Evolutionary conservation across 2,888 invertebrate genomes (phyloP).

Genomic region (Chymomyza amoena): DNA sequence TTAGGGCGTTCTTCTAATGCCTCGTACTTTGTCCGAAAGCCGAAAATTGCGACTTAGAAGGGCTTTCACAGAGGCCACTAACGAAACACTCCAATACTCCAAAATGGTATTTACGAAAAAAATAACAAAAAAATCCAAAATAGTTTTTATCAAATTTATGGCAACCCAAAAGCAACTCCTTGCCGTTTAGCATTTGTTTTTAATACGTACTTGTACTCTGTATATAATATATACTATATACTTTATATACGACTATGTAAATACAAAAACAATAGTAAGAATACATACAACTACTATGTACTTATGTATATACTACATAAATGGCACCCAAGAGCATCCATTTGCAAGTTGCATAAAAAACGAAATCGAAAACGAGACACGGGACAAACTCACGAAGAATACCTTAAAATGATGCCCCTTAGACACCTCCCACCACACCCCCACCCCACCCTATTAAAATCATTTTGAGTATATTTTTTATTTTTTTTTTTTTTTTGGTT

Average conservation of each 20-base stretch:
- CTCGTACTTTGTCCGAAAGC: conserved; percentile 93
- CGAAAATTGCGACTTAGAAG: conserved; percentile 91
- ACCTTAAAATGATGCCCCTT: not conserved
- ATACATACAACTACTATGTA: not conserved
- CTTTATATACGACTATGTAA: not conserved
- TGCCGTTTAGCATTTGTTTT: not conserved
- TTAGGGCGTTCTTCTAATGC: conserved; percentile 93
- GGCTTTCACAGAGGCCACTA: conserved; percentile 93
- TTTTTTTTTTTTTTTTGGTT: no score
- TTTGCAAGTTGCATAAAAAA: not conserved
- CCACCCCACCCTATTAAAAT: no score
- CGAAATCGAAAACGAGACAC: not conserved
- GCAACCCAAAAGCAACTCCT: not conserved
- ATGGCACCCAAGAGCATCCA: not conserved
- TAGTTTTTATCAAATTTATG: not conserved
- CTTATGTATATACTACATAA: not conserved
- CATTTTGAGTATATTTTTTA: no score
- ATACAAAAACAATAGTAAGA: not conserved
- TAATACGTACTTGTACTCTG: not conserved
- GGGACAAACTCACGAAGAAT: not conserved
- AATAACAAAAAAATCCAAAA: conserved; percentile 42
- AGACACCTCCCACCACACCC: no score
- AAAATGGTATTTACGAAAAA: conserved; percentile 86
- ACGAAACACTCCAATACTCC: conserved; percentile 92
- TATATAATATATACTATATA: not conserved